Evolutionary conservation across 2,797 vertebrate genomes (phyloP).

Genomic region (Scarus forsteni): DNA sequence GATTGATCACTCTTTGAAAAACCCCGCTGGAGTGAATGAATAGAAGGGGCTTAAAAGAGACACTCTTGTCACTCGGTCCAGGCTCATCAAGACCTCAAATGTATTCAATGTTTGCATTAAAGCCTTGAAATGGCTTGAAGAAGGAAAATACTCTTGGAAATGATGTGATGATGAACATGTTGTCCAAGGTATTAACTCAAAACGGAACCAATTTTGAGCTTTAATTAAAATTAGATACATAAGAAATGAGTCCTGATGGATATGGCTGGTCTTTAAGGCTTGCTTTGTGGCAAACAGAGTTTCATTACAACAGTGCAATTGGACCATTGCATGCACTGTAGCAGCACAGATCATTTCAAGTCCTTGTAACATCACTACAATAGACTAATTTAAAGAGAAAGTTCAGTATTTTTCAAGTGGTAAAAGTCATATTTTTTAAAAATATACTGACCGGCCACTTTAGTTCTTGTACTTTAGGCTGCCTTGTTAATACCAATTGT

Average conservation of each 20-base stretch:
- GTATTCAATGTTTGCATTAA: slow-evolving; percentile 38
- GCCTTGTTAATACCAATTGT: too few relatives aligned
- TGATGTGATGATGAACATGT: slow-evolving; percentile 26
- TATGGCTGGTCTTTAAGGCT: background rate
- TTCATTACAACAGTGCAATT: slow-evolving; percentile 22
- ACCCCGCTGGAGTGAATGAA: slow-evolving; percentile 47
- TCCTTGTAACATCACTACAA: too few relatives aligned
- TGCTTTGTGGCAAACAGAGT: background rate
- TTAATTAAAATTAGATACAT: background rate
- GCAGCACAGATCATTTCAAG: too few relatives aligned
- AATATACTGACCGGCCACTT: too few relatives aligned
- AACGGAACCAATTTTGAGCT: background rate
- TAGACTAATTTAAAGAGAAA: too few relatives aligned
- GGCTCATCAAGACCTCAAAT: slow-evolving; percentile 53
- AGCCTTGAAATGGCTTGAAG: slow-evolving; percentile 17
- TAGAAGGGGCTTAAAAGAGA: slow-evolving; percentile 36
- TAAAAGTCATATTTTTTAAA: too few relatives aligned
- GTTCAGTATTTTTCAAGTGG: too few relatives aligned
- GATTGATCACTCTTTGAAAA: slow-evolving; percentile 76
- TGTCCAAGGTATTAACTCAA: background rate
- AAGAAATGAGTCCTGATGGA: background rate
- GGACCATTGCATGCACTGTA: slow-evolving; percentile 7
- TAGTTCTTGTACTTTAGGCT: too few relatives aligned
- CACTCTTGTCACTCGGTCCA: slow-evolving; percentile 34
- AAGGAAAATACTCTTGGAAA: slow-evolving; percentile 13